Evolutionary conservation across 2,888 invertebrate species (phyloP), one percentile per base, ranked within the genome.

Genomic region (Caenorhabditis sp.): DNA sequence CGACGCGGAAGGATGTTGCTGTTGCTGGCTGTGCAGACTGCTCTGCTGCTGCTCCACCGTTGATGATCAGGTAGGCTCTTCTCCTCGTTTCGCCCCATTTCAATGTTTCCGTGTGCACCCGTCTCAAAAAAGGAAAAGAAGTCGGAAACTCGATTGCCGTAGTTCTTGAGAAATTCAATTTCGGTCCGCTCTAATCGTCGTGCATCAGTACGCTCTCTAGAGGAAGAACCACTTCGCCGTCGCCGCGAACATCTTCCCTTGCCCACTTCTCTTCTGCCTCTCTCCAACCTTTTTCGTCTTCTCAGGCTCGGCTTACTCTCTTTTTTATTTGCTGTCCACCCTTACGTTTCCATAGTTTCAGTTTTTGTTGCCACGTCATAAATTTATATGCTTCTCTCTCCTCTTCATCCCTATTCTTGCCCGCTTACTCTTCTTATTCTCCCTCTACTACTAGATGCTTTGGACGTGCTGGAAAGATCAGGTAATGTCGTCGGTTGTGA

Each of bases 81-180:
- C 32, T 60, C 35, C 15, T 44, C 44, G 13, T 32, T 55, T 64
- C 32, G 44, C 40, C 44, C 13, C 13, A 18, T 51, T 55, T 26
- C 4, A 32, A 6, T 50, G 35, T 56, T 8, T 18, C 47, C 26
- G 44, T 37, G 51, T 53, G 69, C 40, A 62, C 56, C 65, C 72
- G 37, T 61, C 65, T 9, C 53, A 64, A 64, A 62, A 60, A 51
- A 51, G 60, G 56, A 64, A 62, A 60, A 51, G 60, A 51, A 40
- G 40, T 58, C 20, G 72, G 60, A 74, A 74, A 74, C 65, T 74
- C 74, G 60, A 74, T 74, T 65, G 74, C 74, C 74, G 76, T 76
- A 76, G 76, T 76, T 76, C 76, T 76, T 61, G 76, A 76, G 67
- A 68, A 76, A 76, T 76, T 67, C 76, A 76, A 76, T 76, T 76